Conservation (phyloP, 1,140 invertebrate genomes). For the Gonioctena quinquepunctata region DNA sequence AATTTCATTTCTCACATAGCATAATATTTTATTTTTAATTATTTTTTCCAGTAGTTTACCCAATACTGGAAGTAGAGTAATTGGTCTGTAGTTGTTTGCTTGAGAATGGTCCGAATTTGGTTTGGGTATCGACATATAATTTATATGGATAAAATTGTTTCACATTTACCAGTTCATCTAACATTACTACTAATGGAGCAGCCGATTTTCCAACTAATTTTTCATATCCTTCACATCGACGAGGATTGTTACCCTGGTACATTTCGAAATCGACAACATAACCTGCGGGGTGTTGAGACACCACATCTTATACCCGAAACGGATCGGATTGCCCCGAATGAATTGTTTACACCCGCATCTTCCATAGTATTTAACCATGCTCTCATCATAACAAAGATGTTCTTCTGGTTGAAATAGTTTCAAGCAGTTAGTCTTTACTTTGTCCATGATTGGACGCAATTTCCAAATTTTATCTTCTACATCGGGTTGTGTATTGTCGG, state of each 20-base stretch:
- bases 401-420: neutral
- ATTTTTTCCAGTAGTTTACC: too few relatives aligned
- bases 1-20: too few relatives aligned
- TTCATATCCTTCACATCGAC: slow-evolving; percentile 5
- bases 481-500: too few relatives aligned
- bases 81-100: too few relatives aligned
- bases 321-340: neutral
- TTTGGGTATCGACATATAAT: neutral
- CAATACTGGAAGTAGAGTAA: too few relatives aligned
- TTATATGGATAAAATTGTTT: neutral
- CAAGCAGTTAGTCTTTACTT: neutral
- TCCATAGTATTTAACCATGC: neutral
- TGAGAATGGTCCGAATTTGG: too few relatives aligned
- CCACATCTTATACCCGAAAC: too few relatives aligned
- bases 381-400: neutral
- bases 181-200: neutral
- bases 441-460: too few relatives aligned
- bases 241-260: neutral
- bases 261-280: neutral
- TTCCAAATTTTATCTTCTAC: too few relatives aligned
- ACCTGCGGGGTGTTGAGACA: neutral
- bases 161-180: neutral
- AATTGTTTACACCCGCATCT: neutral
- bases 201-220: neutral
- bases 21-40: too few relatives aligned